Base-by-base conservation (phyloP, 2,113 vertebrate genomes). In the Phyllostomus discolor region DNA sequence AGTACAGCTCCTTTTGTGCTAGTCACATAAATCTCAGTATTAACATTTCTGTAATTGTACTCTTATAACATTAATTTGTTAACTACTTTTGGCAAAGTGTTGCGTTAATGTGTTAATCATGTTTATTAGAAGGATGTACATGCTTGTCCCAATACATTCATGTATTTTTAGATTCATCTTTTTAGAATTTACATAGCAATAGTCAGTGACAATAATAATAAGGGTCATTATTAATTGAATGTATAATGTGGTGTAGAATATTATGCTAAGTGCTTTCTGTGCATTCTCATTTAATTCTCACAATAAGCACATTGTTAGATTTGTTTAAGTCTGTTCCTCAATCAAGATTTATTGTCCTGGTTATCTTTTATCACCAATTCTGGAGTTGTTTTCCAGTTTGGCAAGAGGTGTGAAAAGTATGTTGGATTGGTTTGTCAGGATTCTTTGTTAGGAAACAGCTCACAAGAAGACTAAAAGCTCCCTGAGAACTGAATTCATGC, bases 361-460 rank as follows among this genome's bases (percentile, higher is more conserved):
- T 73, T 7, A 33, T 96, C 59, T 92, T 88, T 81, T 69, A 93
- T 69, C 26, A 75, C 15, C 14, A 89, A 3, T 75, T 75, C 38
- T 80, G 17, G 8, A 96, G 48, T 97, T 69, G 52, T 76, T 91
- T 94, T 95, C 26, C 14, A 48, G 4, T 92, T 90, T 96, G n/a
- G 35, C 80, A 79, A 64, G 52, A 57, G 41, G 6, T 57, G 4
- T 86, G 31, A 96, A 89, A 93, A 89, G 48, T 84, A n/a, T 75
- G 1, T 54, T 88, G 46, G 24, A 1, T 87, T 91, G 33, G 2
- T 72, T 48, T 94, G 2, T 86, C 28, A 79, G 38, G 43, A 52
- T 64, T 66, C 41, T 48, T 85, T 46, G 28, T 89, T 35, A 79
- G 59, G 57, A 92, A 93, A 43, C 16, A 26, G 22, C 20, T 78